Percentiles rank a stretch among this genome's conserved stretches.
Conservation (phyloP, 1,140 invertebrate species). For the Eulimnadia texana region DNA sequence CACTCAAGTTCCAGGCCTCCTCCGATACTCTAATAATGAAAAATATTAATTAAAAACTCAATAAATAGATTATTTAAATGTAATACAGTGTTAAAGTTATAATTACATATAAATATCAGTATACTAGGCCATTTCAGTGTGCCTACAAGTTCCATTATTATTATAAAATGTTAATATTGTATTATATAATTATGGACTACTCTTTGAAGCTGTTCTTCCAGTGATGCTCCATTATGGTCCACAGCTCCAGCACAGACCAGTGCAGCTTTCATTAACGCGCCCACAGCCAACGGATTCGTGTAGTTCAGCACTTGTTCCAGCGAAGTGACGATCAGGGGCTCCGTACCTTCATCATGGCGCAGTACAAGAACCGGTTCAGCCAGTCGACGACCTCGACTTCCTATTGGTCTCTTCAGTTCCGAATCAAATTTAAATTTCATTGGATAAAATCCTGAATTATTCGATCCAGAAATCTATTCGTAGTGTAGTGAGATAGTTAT, state of each 20-base stretch:
- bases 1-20: slow-evolving; percentile 35
- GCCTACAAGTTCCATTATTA: too few relatives aligned
- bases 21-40: slow-evolving; percentile 23
- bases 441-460: too few relatives aligned
- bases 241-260: slow-evolving; percentile 33
- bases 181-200: neutral
- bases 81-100: neutral
- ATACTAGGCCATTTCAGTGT: too few relatives aligned
- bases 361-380: slow-evolving; percentile 17
- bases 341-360: slow-evolving; percentile 22
- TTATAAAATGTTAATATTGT: too few relatives aligned
- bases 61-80: neutral
- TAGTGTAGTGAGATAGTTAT: neutral
- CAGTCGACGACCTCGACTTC: slow-evolving; percentile 31
- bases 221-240: slow-evolving; percentile 21
- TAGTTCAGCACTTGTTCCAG: slow-evolving; percentile 33
- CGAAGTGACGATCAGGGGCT: slow-evolving; percentile 24
- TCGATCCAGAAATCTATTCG: too few relatives aligned
- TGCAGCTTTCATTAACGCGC: slow-evolving; percentile 35
- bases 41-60: neutral
- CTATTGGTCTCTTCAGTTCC: slow-evolving; percentile 38
- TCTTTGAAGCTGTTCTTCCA: slow-evolving; percentile 20
- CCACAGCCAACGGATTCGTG: slow-evolving; percentile 32
- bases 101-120: neutral
- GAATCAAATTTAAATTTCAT: slow-evolving; percentile 19